These are phyloP conservation scores for Drosophila seguyi DNA, from an alignment of 1,140 invertebrate genomes.

Conservation along the genomic window DNA sequence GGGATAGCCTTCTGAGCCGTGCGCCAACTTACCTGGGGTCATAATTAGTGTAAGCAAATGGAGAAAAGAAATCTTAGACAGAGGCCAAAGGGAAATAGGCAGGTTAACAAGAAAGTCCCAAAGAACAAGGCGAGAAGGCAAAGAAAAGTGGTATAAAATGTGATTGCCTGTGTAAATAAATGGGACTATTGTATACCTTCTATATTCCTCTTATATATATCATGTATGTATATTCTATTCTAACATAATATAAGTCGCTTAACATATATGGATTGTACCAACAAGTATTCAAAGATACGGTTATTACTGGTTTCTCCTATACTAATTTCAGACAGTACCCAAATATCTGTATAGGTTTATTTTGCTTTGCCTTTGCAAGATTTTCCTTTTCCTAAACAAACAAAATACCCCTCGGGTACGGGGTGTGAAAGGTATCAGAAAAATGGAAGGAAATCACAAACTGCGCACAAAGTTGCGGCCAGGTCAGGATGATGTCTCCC, in stretches of 20 bases:
- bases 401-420: neutral
- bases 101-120: constrained; percentile 36
- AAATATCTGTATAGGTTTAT: too few relatives aligned
- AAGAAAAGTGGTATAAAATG: constrained; percentile 5
- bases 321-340: too few relatives aligned
- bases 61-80: constrained; percentile 73
- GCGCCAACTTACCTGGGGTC: constrained; percentile 68
- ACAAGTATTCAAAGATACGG: too few relatives aligned
- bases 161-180: constrained; percentile 4
- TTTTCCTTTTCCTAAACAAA: too few relatives aligned
- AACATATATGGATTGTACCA: too few relatives aligned
- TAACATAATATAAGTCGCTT: too few relatives aligned
- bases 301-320: too few relatives aligned
- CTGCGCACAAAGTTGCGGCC: constrained; percentile 63
- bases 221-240: too few relatives aligned
- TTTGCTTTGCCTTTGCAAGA: too few relatives aligned
- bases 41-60: constrained; percentile 83
- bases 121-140: neutral
- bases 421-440: constrained; percentile 4
- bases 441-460: constrained; percentile 40
- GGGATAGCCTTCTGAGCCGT: constrained; percentile 7
- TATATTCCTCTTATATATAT: too few relatives aligned
- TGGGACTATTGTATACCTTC: constrained; percentile 17
- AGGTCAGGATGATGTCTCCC: constrained; percentile 52
- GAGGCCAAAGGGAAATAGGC: constrained; percentile 19